phyloP scores from a whole-genome alignment of 2,797 vertebrate genomes.

The Euphonia xanthogaster region DNA sequence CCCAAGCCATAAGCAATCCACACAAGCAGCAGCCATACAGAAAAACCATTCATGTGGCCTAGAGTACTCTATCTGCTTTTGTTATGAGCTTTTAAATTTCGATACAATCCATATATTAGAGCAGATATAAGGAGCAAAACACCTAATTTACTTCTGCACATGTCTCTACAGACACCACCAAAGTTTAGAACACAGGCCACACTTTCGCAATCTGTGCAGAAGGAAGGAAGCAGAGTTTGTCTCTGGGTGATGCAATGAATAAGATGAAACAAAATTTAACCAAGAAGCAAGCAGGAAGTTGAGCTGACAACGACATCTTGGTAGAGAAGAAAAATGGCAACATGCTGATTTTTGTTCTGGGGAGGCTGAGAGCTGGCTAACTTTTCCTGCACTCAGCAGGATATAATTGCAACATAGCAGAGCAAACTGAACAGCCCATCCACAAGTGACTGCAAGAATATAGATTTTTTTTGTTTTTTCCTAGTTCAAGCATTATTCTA shows the following conservation, averaged over 20 bases:
- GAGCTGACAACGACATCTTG: background rate
- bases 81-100: background rate
- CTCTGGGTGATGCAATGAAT: background rate
- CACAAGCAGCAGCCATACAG: background rate
- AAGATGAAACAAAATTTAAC: background rate
- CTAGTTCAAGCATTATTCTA: background rate
- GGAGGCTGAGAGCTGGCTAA: background rate
- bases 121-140: background rate
- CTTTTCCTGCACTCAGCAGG: background rate
- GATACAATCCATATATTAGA: background rate
- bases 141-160: background rate
- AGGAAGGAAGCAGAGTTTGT: background rate
- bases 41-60: background rate
- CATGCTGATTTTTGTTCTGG: background rate
- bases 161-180: background rate
- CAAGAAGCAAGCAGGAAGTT: background rate
- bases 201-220: background rate
- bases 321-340: background rate
- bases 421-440: conserved; percentile 1
- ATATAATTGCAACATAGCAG: background rate
- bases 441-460: background rate
- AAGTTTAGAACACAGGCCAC: background rate
- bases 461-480: background rate
- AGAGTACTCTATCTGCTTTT: background rate
- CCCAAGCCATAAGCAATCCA: background rate